Conservation (phyloP, 1,140 invertebrate genomes). For the Philopotamus ludificatus region DNA sequence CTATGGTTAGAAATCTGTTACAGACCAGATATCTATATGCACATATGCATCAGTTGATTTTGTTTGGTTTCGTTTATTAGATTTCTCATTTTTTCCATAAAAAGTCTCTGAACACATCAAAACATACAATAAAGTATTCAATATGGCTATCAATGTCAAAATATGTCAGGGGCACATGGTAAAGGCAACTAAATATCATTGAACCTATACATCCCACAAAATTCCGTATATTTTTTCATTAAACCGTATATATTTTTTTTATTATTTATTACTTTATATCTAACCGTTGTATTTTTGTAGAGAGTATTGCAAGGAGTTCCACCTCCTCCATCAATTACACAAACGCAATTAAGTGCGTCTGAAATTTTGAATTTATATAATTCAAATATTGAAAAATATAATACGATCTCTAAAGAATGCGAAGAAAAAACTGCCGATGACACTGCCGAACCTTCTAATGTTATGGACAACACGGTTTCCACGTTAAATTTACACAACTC, state of each 20-base stretch:
- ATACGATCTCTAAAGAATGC: not conserved
- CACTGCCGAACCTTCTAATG: not conserved
- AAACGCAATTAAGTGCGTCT: slow-evolving; percentile 59
- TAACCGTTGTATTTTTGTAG: slow-evolving; percentile 41
- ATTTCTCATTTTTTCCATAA: too few species aligned
- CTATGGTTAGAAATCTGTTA: too few species aligned
- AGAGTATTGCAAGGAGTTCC: slow-evolving; percentile 59
- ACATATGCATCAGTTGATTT: too few species aligned
- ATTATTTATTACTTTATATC: not conserved
- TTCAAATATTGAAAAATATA: slow-evolving; percentile 45
- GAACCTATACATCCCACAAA: too few species aligned
- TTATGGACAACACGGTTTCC: not conserved
- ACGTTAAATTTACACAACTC: not conserved
- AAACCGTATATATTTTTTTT: not conserved
- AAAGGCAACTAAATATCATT: too few species aligned
- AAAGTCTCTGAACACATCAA: too few species aligned
- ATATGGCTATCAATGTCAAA: too few species aligned
- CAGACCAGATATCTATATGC: too few species aligned
- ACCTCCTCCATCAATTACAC: slow-evolving; percentile 66
- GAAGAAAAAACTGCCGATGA: not conserved
- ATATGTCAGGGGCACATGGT: too few species aligned
- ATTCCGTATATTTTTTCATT: too few species aligned
- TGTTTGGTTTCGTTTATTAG: too few species aligned
- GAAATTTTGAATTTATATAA: slow-evolving; percentile 59
- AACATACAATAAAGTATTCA: too few species aligned